Conservation (phyloP, 2,113 vertebrate species). For the Bubo blakistoni region DNA sequence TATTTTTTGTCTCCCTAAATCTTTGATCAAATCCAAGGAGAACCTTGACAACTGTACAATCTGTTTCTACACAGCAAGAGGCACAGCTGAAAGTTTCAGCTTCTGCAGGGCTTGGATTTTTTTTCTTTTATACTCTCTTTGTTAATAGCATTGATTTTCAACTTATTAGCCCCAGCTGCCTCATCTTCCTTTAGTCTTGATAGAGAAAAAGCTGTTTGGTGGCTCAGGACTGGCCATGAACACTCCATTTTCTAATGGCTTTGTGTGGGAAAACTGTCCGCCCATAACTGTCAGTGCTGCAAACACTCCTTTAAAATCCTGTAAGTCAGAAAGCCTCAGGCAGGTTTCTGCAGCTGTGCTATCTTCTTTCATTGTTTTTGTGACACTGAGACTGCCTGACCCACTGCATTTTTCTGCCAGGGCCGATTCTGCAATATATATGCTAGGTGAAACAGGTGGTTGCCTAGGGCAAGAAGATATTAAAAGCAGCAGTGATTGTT, state of each 20-base stretch:
- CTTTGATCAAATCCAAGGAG: background rate
- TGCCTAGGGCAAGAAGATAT: slow-evolving; percentile 42
- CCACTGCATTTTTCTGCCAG: slow-evolving; percentile 2
- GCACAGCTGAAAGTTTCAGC: background rate
- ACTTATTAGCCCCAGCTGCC: slow-evolving; percentile 29
- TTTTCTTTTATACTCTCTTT: background rate
- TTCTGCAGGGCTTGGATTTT: background rate
- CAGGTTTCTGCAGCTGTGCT: slow-evolving; percentile 58
- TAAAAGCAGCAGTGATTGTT: slow-evolving; percentile 41
- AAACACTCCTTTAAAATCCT: slow-evolving; percentile 15
- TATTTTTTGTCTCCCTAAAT: background rate
- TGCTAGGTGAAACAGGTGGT: slow-evolving; percentile 24
- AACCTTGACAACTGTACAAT: background rate
- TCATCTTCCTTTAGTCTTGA: slow-evolving; percentile 25
- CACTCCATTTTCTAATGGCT: background rate
- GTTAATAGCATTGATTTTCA: slow-evolving; percentile 46
- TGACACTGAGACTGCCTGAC: slow-evolving; percentile 13
- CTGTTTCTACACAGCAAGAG: background rate
- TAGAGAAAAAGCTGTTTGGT: background rate
- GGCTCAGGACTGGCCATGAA: background rate
- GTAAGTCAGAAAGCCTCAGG: slow-evolving; percentile 15
- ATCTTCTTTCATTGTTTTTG: slow-evolving; percentile 29
- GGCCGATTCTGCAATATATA: background rate
- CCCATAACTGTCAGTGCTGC: background rate
- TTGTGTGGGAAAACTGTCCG: slow-evolving; percentile 28